Evolutionary conservation across 2,888 invertebrate genomes (phyloP).

Genomic region (Agelastica alni): DNA sequence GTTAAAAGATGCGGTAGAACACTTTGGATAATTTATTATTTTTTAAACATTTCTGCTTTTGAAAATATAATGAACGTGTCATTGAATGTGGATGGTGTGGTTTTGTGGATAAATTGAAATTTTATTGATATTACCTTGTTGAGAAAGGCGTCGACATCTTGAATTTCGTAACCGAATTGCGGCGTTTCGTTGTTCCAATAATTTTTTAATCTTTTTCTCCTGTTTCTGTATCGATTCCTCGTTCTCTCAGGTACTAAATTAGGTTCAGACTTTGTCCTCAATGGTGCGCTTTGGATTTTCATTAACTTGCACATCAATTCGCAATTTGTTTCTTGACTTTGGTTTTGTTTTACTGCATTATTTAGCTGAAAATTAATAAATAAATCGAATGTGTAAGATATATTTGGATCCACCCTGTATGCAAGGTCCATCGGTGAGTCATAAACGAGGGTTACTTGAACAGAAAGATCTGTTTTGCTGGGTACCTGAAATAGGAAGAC

Average conservation of each 20-base stretch:
- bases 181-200: constrained; percentile 48
- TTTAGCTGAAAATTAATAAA: background rate
- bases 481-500: too few relatives aligned
- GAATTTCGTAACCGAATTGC: constrained; percentile 77
- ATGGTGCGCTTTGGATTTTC: constrained; percentile 40
- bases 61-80: too few relatives aligned
- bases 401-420: too few relatives aligned
- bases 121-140: constrained; percentile 64
- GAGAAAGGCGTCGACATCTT: constrained; percentile 78
- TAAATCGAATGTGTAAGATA: background rate
- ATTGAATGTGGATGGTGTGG: too few relatives aligned
- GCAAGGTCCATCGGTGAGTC: too few relatives aligned
- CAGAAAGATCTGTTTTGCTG: too few relatives aligned
- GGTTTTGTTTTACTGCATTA: constrained; percentile 33
- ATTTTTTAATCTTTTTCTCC: constrained; percentile 24
- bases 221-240: constrained; percentile 55
- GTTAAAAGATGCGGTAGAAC: background rate
- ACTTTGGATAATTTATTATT: too few relatives aligned
- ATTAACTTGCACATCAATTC: constrained; percentile 27
- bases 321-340: constrained; percentile 39
- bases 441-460: too few relatives aligned
- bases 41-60: too few relatives aligned
- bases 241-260: constrained; percentile 59
- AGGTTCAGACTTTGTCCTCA: constrained; percentile 61
- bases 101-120: background rate